Evolutionary conservation across 2,113 vertebrate species (phyloP), one percentile per base, ranked within the genome.

Genomic region (Dipodomys stephensi): DNA sequence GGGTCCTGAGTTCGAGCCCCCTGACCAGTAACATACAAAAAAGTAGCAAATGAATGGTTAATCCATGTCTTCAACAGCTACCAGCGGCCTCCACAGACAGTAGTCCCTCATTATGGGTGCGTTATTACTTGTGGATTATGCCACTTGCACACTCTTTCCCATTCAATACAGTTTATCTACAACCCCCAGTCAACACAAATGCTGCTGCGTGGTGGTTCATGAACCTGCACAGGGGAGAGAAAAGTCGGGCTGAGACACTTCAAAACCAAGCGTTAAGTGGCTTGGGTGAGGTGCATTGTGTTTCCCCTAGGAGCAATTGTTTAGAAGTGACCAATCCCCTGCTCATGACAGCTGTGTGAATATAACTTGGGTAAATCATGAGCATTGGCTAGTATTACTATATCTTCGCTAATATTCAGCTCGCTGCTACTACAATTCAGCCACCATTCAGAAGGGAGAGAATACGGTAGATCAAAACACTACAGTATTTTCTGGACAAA

Each of bases 331-430:
- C 16, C 27, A 72, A 72, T 65, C 91, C 49, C 76, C 19, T 15
- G 20, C 22, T 79, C 39, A n/a, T 3, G 22, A 5, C 28, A 85
- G 53, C 39, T 82, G 74, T 49, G 39, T 3, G n/a, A 77, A 25
- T 19, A 6, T 35, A 49, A 73, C 16, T 30, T 16, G 18, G 9
- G 5, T 2, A 11, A 49, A 53, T 23, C 64, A 49, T 73, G 57
- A 87, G 28, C 23, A 73, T 7, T 3, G 22, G 65, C 11, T 78
- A 78, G 49, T 35, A 30, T 2, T 74, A 6, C 22, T 68, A 3
- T n/a, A 87, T 46, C 27, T 46, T 80, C 67, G 62, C 2, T 79
- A 67, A 93, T 79, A 62, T 92, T 69, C 15, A 78, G 53, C n/a
- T 81, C 6, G 78, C 0, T 83, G 46, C 7, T 87, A 57, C 28